Percentiles rank a stretch among this genome's conserved stretches.
These are phyloP conservation scores for Silurus glanis DNA, from an alignment of 2,113 vertebrate species.

Conservation along the genomic window DNA sequence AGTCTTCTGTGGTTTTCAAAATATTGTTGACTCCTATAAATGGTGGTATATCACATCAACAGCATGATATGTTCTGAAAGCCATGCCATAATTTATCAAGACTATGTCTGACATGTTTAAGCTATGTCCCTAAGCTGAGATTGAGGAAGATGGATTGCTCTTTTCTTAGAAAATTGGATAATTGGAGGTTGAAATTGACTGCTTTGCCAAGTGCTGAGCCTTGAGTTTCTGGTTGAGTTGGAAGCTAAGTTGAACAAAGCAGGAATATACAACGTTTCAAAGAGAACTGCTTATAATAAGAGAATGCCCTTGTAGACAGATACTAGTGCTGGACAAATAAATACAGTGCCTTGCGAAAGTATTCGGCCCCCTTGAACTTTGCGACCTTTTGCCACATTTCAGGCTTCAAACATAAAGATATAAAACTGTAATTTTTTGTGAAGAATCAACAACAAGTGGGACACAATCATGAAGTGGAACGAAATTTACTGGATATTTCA, in stretches of 20 bases:
- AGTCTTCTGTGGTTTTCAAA: not conserved
- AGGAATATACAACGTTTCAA: not conserved
- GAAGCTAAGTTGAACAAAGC: not conserved
- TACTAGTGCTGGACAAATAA: not conserved
- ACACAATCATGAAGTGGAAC: no score
- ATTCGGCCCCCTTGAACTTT: no score
- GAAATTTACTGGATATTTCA: no score
- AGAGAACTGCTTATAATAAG: not conserved
- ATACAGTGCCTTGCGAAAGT: no score
- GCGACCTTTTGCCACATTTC: no score
- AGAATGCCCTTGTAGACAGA: not conserved
- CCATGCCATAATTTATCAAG: conserved; percentile 2
- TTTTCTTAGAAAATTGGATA: conserved; percentile 6
- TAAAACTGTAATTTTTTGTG: no score
- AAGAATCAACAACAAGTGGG: no score
- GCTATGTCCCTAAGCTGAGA: not conserved
- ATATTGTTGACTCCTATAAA: conserved; percentile 2
- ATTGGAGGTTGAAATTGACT: conserved; percentile 4
- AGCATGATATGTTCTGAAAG: not conserved
- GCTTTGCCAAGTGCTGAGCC: conserved; percentile 9
- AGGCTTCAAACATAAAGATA: no score
- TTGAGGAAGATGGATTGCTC: conserved; percentile 8
- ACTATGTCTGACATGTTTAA: not conserved
- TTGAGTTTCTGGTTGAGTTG: not conserved
- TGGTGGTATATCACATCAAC: not conserved